Conservation (phyloP, 92 coral and sea anemone genomes). For the Isaurus tuberculatus region DNA sequence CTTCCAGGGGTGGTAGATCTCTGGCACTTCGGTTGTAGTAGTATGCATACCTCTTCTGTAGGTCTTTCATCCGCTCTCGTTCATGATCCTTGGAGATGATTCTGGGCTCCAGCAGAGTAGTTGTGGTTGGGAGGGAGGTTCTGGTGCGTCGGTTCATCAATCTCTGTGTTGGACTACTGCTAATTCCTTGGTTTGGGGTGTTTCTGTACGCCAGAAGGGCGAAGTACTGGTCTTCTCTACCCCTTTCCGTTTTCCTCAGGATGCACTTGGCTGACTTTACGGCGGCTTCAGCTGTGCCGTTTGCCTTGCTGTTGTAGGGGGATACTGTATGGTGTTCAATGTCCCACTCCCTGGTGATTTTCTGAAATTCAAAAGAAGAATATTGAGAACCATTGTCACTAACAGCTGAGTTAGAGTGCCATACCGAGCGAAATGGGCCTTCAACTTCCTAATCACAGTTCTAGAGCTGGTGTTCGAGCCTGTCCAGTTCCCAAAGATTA, state of each 20-base stretch:
- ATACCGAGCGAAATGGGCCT: slow-evolving; percentile 50
- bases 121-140: slow-evolving; percentile 45
- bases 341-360: slow-evolving; percentile 49
- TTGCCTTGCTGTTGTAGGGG: slow-evolving; percentile 61
- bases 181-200: slow-evolving; percentile 47
- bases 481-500: slow-evolving; percentile 46
- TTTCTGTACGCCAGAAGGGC: slow-evolving; percentile 39
- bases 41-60: slow-evolving; percentile 24
- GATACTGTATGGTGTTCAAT: slow-evolving; percentile 21
- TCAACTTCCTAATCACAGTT: slow-evolving; percentile 40
- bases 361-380: slow-evolving; percentile 46
- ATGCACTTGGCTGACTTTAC: slow-evolving; percentile 43
- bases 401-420: slow-evolving; percentile 44
- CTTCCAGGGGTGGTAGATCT: slow-evolving; percentile 34
- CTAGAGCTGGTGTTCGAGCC: slow-evolving; percentile 34
- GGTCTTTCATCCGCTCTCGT: slow-evolving; percentile 41
- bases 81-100: slow-evolving; percentile 11
- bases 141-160: slow-evolving; percentile 45
- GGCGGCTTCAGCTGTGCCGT: slow-evolving; percentile 53
- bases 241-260: slow-evolving; percentile 43
- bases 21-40: slow-evolving; percentile 36
- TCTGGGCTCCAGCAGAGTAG: slow-evolving; percentile 37
- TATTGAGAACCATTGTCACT: slow-evolving; percentile 62
- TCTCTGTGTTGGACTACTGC: slow-evolving; percentile 53
- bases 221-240: slow-evolving; percentile 34